Base-by-base conservation (phyloP, 2,797 vertebrate genomes). In the Cichlasoma orientale region DNA sequence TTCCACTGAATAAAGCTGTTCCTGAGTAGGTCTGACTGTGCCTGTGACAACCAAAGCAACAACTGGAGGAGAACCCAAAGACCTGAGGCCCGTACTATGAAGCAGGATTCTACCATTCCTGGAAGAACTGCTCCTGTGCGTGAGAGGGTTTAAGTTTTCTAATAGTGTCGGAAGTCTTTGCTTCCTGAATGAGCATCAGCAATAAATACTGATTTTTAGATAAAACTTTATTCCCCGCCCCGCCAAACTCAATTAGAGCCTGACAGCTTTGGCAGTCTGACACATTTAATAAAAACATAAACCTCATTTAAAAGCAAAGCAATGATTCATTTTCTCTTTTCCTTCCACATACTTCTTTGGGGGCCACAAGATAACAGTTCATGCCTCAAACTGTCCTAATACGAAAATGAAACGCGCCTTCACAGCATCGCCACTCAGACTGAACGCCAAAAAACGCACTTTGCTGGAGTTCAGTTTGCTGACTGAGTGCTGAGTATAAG, bases 341-440 rank as follows among this genome's bases (percentile, higher is more conserved):
- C 31, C 38, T 13, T 41, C 38, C 12, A 41, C 38, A 41, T 41
- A 41, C 19, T 14, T 1, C 29, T n/a, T 13, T n/a, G 0, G 0
- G 19, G 33, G 57, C 4, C 38, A 7, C 33, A 59, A 14, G 57
- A 25, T 1, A 4, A 25, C 12, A 23, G 7, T 33, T 14, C 0
- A 0, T 0, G 8, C 21, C 21, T 25, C 7, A 44, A 63, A 25
- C 59, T 1, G 14, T 21, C 59, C 1, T 0, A 1, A 25, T 25
- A 25, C 18, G 36, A 63, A 63, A 63, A 44, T 18, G 7, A 44
- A 25, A 38, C 59, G 25, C 11, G 58, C n/a, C 23, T 41, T 41
- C 16, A 0, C 7, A 41, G 36, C 36, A 9, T 3, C 16, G 4
- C 44, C 59, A 63, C 59, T 44, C 12, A 63, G 3, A 41, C 0